Evolutionary conservation across 2,888 invertebrate species (phyloP), one percentile per base, ranked within the genome.

Genomic region (Peribatodes rhomboidaria): DNA sequence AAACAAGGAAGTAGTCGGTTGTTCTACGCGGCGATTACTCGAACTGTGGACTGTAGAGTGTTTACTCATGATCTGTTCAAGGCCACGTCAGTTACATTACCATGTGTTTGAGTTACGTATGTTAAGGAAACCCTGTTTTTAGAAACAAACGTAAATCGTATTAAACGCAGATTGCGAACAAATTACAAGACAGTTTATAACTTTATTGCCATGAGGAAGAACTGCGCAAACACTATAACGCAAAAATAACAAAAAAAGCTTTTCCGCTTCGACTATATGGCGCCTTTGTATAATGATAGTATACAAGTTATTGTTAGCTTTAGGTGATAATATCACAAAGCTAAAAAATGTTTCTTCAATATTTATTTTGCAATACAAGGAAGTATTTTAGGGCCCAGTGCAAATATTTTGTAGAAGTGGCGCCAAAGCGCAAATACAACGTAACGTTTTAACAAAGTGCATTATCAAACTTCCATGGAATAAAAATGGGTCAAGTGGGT

Each of bases 1-100:
- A 86, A 89, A 92, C 87, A 86, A 90, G 92, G 91, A 92, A 92
- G 89, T 86, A 76, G 75, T 72, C 76, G 77, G 74, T 69, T 75
- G 80, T 81, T 82, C 78, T 79, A 75, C 79, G 79, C 74, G 75
- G 76, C 75, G 79, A 82, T 82, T 80, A 80, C 85, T 82, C 79
- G 78, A 65, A 62, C 82, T 80, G 79, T 79, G 79, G 79, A 83
- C 74, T 76, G 82, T 84, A 80, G 83, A 78, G 79, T 84, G 82
- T 86, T 83, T 84, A 82, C 80, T 80, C 81, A 78, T 78, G 82
- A 81, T 83, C 80, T 81, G 73, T 77, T 86, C 84, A 87, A 74
- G 85, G 87, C 65, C 84, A 69, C 67, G 76, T 74, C 74, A 71
- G 72, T 73, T 72, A 75, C 73, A 67, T 71, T 67, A 57, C 68